Evolutionary conservation across 2,888 invertebrate genomes (phyloP), one percentile per base, ranked within the genome.

Genomic region (Pyrocoelia pectoralis): DNA sequence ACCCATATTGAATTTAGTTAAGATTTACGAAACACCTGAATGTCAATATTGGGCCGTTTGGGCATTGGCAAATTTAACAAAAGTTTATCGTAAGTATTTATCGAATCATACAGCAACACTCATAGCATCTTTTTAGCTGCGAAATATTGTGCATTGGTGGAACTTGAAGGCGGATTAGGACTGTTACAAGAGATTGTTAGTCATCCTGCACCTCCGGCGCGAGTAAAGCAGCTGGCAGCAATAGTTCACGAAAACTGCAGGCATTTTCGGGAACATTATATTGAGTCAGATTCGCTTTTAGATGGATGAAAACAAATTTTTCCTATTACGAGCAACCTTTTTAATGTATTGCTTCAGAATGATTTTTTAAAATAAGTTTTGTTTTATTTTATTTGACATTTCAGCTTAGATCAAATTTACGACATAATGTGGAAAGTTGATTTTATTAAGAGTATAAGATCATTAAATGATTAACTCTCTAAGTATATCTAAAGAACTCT

Each of bases 21-120:
- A 88, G 66, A 89, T 92, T 56, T 89, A 91, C 72, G 93, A 95
- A 77, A 95, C 96, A 0, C 93, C 94, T 0, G 90, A 94, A 79
- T 96, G 95, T 80, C 96, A 96, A 79, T 92, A 95, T 79, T 98
- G 98, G 98, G 97, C 97, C 1, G 92, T 93, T 5, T 98, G 98
- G 98, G 98, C 98, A 0, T 84, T 98, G 63, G 97, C 97, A 51
- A 98, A 98, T 83, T 87, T 98, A 65, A 98, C 98, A 50, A 91
- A 88, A 63, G 94, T 96, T 19, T 95, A 95, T 80, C 93, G 95
- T 93, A 82, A 90, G 93, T 90, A 38, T 38, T 9, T n/a, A 14
- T 29, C 28, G 4, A 50, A 12, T 50, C 2, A 29, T n/a, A 50
- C 4, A 2, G 12, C 12, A 14, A 5, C n/a, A 12, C 10, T 50